Base-by-base conservation (phyloP, 2,888 invertebrate genomes). In the Choristoneura rosaceana region DNA sequence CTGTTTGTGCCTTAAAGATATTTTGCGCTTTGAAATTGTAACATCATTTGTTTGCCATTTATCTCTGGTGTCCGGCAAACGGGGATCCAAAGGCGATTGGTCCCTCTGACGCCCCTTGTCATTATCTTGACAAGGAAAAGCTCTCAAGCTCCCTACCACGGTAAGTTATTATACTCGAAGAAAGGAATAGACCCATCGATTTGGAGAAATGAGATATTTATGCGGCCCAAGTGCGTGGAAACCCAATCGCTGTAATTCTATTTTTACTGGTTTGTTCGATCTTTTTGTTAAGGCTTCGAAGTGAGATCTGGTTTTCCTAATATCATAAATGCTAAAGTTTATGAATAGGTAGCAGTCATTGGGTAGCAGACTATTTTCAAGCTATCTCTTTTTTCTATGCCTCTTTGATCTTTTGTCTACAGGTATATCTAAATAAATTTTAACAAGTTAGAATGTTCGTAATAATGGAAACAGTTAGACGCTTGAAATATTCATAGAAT, bases 101-200 rank as follows among this genome's bases (percentile, higher is more conserved):
- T 73, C 62, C 14, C 65, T 69, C 33, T 45, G 15, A 52, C 52
- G 17, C 38, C 52, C 78, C 73, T 69, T 61, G 70, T 78, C 73
- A 75, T 80, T 82, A 79, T 75, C 71, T 69, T 67, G 78, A 84
- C 83, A 82, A 75, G 77, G 75, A 76, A 82, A 83, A 79, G 81
- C 80, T 84, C 84, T 85, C 69, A 80, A 43, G 17, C 73, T 33
- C 69, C 73, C 43, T 82, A 80, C 80, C 17, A 69, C 62, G 62
- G 43, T 41, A 43, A 55, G 55, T 55, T 55, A 55, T 55, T 55
- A 55, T 52, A 52, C 52, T 52, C 52, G 7, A 25, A 55, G 55
- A 55, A 17, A 52, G 50, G 14, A 47, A 47, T 47, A 52, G 50
- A 50, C 10, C 52, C 55, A 12, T 55, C 55, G 55, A 55, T 25